A percentile compares a stretch with the other conserved stretches of the same genome.
These are phyloP conservation scores for Turdus rufiventris DNA, from an alignment of 2,113 vertebrate genomes.

Conservation along the genomic window DNA sequence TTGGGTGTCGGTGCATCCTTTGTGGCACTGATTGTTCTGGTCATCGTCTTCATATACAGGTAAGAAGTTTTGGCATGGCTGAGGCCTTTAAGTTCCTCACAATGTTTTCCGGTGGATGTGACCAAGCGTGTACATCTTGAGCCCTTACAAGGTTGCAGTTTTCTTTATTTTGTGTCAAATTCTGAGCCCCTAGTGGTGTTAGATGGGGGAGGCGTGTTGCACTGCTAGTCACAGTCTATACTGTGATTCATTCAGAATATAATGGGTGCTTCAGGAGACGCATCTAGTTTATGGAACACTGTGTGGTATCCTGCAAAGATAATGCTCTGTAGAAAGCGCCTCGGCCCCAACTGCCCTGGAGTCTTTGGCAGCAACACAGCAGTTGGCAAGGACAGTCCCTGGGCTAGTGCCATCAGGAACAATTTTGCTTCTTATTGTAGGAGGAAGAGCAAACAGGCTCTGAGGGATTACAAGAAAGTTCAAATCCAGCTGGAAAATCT, in stretches of 20 bases:
- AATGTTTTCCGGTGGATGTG: background rate
- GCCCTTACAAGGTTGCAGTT: background rate
- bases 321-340: background rate
- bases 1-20: slow-evolving; percentile 90
- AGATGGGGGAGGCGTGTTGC: background rate
- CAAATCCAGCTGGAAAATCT: slow-evolving; percentile 98
- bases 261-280: background rate
- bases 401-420: background rate
- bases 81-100: background rate
- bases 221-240: background rate
- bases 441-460: slow-evolving; percentile 96
- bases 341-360: background rate
- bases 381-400: background rate
- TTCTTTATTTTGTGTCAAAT: background rate
- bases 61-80: slow-evolving; percentile 25
- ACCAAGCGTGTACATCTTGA: fast-evolving
- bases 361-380: background rate
- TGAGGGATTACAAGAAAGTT: slow-evolving; percentile 97
- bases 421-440: slow-evolving; percentile 66
- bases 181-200: background rate
- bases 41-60: slow-evolving; percentile 98
- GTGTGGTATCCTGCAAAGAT: background rate
- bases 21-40: slow-evolving; percentile 89
- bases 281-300: background rate
- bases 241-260: background rate